Evolutionary conservation across 2,113 vertebrate genomes (phyloP), one percentile per base, ranked within the genome.

Genomic region (Aviceda subcristata): DNA sequence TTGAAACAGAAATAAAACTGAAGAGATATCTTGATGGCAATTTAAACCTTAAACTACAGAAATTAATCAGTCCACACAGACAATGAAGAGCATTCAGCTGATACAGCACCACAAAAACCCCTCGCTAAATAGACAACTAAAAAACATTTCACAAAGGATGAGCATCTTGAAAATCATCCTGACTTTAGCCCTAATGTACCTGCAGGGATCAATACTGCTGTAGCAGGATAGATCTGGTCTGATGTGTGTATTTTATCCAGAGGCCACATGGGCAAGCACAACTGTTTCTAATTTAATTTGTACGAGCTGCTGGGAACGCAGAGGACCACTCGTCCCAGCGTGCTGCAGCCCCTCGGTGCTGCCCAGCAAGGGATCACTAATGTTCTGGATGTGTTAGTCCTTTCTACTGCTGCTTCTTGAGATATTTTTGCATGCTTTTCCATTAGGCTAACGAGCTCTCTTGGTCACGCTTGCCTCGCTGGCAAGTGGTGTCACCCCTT

Each of bases 101-200:
- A 91, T 36, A 64, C 4, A 34, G 50, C 85, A 60, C 34, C 60
- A 75, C 77, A 92, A 59, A 60, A 46, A 0, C 12, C 50, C 16
- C 51, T 43, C 0, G 0, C 57, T 78, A 73, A 85, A 66, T 0
- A 83, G 63, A 80, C 11, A 4, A 83, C 68, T 62, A 39, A 74
- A 87, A 95, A 36, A 22, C 20, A 12, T 77, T 82, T 94, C 36
- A 75, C 20, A 76, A 75, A 91, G 53, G 32, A 76, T 34, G 34
- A 96, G 88, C 51, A 62, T 88, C 91, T 97, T 95, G 97, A 93
- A 98, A 98, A 97, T 92, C 95, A 95, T 68, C 69, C 76, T 89
- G 90, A 88, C 95, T 94, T 97, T 96, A 93, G 93, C 92, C 74
- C 85, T 88, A 78, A 97, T 78, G 36, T 50, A 83, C 69, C 78